Conservation (phyloP, 37 sponge, comb jelly and placozoan species). For the Spongilla lacustris region DNA sequence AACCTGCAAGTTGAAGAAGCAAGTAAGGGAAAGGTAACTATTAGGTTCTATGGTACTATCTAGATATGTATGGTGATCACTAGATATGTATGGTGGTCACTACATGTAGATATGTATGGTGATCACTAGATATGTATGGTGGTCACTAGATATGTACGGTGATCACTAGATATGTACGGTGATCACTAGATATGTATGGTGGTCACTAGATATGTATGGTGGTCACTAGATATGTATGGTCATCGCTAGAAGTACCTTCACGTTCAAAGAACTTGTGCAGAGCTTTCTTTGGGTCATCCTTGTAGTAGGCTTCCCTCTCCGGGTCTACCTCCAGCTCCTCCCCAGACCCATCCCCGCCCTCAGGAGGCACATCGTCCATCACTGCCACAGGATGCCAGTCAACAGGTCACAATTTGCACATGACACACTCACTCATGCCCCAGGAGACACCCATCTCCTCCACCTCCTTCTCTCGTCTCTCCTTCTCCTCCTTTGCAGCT, state of each 20-base stretch:
- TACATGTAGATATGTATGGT: no score
- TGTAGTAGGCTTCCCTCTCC: constrained; percentile 87
- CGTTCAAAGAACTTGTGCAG: constrained; percentile 88
- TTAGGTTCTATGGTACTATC: no score
- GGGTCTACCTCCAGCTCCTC: constrained; percentile 68
- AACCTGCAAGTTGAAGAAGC: constrained; percentile 20
- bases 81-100: no score
- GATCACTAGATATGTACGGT: no score
- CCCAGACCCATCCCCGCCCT: neutral
- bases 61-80: no score
- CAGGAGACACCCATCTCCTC: constrained; percentile 74
- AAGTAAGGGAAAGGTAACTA: neutral
- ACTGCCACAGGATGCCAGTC: constrained; percentile 18
- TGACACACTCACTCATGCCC: constrained; percentile 84
- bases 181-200: no score
- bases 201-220: no score
- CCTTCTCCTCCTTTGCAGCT: constrained; percentile 30
- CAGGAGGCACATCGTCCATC: constrained; percentile 40
- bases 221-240: no score
- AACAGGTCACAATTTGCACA: neutral
- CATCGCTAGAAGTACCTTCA: constrained; percentile 68
- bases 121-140: no score
- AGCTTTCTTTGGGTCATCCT: constrained; percentile 90
- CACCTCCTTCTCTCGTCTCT: constrained; percentile 52
- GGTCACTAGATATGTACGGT: no score